A percentile compares a stretch with the other conserved stretches of the same genome.
phyloP scores from a whole-genome alignment of 2,113 vertebrate species.

The Tichodroma muraria region DNA sequence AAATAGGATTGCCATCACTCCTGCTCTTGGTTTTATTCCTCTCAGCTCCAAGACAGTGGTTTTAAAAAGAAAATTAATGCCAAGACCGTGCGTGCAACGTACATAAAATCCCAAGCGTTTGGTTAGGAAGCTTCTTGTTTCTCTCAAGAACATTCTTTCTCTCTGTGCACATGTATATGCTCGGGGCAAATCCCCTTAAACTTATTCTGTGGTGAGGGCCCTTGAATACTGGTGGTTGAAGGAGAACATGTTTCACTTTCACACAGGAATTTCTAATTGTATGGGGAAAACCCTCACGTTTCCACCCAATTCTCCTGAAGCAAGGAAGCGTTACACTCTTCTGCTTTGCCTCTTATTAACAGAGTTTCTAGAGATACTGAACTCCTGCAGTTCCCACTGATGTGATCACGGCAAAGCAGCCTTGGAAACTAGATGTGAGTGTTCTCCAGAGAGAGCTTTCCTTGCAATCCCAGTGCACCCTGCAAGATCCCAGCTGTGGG shows the following conservation, averaged over 20 bases:
- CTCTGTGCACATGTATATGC: neutral
- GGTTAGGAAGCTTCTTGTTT: neutral
- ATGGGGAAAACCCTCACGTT: accelerated
- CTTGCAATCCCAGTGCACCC: neutral
- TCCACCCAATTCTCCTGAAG: neutral
- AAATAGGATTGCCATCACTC: neutral
- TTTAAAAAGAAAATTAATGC: neutral
- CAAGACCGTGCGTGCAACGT: neutral
- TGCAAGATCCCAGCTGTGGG: neutral
- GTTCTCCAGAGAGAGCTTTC: neutral
- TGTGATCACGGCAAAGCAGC: neutral
- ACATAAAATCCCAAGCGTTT: neutral
- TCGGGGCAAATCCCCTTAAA: neutral
- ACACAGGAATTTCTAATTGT: neutral
- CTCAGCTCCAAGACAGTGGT: neutral
- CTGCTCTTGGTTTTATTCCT: neutral
- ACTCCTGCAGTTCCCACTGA: neutral
- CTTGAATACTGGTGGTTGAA: neutral
- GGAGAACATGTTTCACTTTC: neutral
- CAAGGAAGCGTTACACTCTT: neutral
- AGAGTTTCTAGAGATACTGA: neutral
- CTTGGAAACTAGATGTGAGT: neutral
- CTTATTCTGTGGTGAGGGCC: neutral
- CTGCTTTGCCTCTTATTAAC: neutral
- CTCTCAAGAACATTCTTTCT: neutral